These are phyloP conservation scores for Stenodema calcarata DNA, from an alignment of 2,888 invertebrate species.

Conservation along the genomic window DNA sequence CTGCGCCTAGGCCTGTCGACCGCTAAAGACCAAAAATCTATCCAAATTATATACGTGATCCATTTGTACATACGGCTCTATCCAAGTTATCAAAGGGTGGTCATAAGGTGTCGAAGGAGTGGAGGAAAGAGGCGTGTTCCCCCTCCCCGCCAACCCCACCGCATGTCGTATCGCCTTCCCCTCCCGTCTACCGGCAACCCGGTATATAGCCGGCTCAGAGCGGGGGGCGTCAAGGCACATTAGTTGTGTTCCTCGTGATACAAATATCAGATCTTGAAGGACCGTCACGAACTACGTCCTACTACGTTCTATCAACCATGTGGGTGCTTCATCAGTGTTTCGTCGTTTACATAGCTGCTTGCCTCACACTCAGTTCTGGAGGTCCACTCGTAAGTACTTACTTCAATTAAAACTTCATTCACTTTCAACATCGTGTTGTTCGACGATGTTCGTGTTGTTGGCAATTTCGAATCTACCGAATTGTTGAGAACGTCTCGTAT, in stretches of 20 bases:
- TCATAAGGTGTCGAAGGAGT: neutral
- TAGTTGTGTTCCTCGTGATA: neutral
- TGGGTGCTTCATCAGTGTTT: conserved; percentile 7
- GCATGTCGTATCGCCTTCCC: neutral
- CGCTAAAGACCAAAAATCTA: too few species aligned
- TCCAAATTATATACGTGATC: too few species aligned
- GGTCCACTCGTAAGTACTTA: conserved; percentile 18
- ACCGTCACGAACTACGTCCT: neutral
- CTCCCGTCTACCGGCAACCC: neutral
- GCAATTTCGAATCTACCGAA: too few species aligned
- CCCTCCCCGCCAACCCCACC: neutral
- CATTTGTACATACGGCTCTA: too few species aligned
- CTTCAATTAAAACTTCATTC: neutral
- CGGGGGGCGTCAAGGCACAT: neutral
- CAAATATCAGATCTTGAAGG: neutral
- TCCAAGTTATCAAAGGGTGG: neutral
- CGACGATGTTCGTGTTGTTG: too few species aligned
- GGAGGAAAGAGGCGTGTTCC: neutral
- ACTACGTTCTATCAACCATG: neutral
- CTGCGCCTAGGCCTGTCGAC: too few species aligned
- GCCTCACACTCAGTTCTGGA: neutral
- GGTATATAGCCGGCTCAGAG: conserved; percentile 5
- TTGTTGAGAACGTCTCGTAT: too few species aligned
- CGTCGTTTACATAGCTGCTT: neutral
- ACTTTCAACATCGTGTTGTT: neutral